Percentiles rank a stretch among this genome's conserved stretches.
phyloP scores from a whole-genome alignment of 2,888 invertebrate genomes.

The Habrosyne pyritoides region DNA sequence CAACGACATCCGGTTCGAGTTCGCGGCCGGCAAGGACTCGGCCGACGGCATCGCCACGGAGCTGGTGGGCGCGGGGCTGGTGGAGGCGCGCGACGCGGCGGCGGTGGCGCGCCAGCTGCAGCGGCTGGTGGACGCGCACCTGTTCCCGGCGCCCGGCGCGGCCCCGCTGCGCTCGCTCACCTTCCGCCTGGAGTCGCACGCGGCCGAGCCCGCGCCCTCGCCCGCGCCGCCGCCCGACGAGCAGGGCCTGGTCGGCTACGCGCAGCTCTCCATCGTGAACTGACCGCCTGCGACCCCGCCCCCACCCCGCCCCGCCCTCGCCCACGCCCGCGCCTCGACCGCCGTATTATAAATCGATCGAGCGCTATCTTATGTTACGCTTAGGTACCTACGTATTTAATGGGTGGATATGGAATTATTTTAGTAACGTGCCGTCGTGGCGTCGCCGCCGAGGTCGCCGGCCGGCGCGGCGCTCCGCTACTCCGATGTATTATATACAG shows the following conservation, averaged over 20 bases:
- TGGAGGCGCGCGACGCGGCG: constrained; percentile 94
- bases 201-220: constrained; percentile 43
- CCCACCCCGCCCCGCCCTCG: constrained; percentile 14
- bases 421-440: constrained; percentile 46
- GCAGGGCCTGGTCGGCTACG: constrained; percentile 97
- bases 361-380: constrained; percentile 45
- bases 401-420: constrained; percentile 68
- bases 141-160: constrained; percentile 76
- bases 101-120: constrained; percentile 97
- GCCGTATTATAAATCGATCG: constrained; percentile 22
- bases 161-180: constrained; percentile 88
- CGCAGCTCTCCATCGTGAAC: constrained; percentile 97
- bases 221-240: constrained; percentile 90
- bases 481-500: neutral
- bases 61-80: constrained; percentile 97
- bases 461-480: neutral
- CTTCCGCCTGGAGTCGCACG: constrained; percentile 88
- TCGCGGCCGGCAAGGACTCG: constrained; percentile 95
- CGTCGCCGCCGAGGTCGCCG: neutral
- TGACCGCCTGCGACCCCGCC: constrained; percentile 61
- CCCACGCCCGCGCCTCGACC: neutral
- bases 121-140: constrained; percentile 89
- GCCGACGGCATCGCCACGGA: constrained; percentile 98
- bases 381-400: constrained; percentile 64
- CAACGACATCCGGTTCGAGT: constrained; percentile 99